A percentile compares a stretch with the other conserved stretches of the same genome.
These are phyloP conservation scores for Drosophila ironensis DNA, from an alignment of 1,140 invertebrate genomes.

Conservation along the genomic window DNA sequence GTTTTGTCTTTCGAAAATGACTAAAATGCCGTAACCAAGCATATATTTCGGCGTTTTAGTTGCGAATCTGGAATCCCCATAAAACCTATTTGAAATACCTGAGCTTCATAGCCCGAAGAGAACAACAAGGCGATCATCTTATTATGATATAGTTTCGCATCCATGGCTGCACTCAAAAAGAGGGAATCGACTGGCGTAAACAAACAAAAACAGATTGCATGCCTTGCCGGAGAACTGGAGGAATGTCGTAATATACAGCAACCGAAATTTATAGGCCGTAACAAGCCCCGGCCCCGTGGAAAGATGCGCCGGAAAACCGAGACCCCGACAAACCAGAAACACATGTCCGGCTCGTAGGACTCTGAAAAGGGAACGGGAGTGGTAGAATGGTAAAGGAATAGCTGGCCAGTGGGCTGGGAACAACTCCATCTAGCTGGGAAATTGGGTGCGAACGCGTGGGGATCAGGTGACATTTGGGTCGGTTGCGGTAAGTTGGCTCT, in stretches of 20 bases:
- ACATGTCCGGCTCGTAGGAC: slow-evolving; percentile 23
- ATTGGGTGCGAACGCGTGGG: slow-evolving; percentile 57
- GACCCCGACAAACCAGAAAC: slow-evolving; percentile 36
- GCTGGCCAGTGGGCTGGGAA: slow-evolving; percentile 8
- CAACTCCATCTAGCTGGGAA: slow-evolving; percentile 2
- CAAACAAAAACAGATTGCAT: slow-evolving; percentile 66
- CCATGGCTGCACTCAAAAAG: slow-evolving; percentile 45
- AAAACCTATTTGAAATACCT: slow-evolving; percentile 4
- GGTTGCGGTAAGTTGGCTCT: slow-evolving; percentile 73
- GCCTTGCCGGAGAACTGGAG: slow-evolving; percentile 36
- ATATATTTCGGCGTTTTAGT: background rate
- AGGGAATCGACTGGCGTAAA: slow-evolving; percentile 58
- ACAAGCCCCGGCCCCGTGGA: slow-evolving; percentile 42
- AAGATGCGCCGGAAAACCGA: slow-evolving; percentile 34
- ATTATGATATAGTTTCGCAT: slow-evolving; percentile 51
- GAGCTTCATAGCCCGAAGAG: background rate
- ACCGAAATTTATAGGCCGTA: slow-evolving; percentile 73
- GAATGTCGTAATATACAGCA: slow-evolving; percentile 49
- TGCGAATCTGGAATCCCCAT: slow-evolving; percentile 11
- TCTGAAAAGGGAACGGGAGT: background rate
- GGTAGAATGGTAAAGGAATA: background rate
- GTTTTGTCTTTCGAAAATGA: background rate
- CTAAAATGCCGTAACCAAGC: background rate
- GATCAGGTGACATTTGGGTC: slow-evolving; percentile 65
- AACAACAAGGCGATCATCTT: background rate